Evolutionary conservation across 2,113 vertebrate genomes (phyloP), one percentile per base, ranked within the genome.

Genomic region (Tautogolabrus adspersus): DNA sequence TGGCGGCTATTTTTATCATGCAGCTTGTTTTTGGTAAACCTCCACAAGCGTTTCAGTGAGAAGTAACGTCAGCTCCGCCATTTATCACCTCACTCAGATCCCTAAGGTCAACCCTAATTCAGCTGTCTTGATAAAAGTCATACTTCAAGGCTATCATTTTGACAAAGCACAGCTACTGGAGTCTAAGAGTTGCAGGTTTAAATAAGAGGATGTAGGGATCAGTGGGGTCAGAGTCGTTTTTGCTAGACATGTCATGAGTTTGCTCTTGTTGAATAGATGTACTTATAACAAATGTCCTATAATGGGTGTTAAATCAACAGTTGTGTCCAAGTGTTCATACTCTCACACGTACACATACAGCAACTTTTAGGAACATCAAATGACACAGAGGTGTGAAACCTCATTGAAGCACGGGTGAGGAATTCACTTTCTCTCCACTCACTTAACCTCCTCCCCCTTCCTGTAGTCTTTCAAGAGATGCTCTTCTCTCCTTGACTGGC

Each of bases 351-450:
- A 23, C 13, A 22, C 40, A 9, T 10, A 52, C 46, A 46, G 49
- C n/a, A 57, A 55, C 40, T 66, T 62, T 23, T 68, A 66, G 40
- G 79, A 82, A 67, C 51, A 75, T 72, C 60, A 64, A 69, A 59
- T 86, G 46, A 61, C 76, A 79, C 76, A 57, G 55, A 44, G 12
- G 64, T 87, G 88, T 78, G 65, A 86, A 85, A 83, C 69, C 66
- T 64, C 34, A 74, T 59, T 72, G 26, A 74, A 81, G 73, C 59
- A 76, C 42, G 73, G 78, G 87, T 87, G 73, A 44, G 52, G 77
- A 92, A 93, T 94, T 82, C 46, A 12, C 11, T 79, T 52, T 66
- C 38, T 34, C 55, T 77, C 23, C 55, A 34, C 57, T 66, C 60
- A 23, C 65, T 72, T 57, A 54, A 75, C 66, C 51, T 55, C 42